These are phyloP conservation scores for Orthosia gracilis DNA, from an alignment of 2,888 invertebrate species.

Conservation along the genomic window DNA sequence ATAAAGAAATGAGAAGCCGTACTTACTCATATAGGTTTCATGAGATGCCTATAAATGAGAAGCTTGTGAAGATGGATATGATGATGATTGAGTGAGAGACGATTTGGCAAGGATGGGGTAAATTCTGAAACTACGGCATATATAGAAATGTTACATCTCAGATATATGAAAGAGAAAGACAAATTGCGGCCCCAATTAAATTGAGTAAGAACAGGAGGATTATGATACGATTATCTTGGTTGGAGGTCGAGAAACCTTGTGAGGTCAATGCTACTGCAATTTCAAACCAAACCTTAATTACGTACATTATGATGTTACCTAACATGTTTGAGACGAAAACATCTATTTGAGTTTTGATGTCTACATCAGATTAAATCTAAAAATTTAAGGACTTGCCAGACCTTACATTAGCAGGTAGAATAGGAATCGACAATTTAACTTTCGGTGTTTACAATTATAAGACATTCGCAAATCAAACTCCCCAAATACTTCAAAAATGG, in stretches of 20 bases:
- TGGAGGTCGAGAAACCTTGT: neutral
- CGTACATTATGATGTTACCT: neutral
- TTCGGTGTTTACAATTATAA: neutral
- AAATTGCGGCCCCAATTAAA: too few species aligned
- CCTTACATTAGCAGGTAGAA: neutral
- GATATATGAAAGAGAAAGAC: too few species aligned
- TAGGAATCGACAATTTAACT: conserved; percentile 14
- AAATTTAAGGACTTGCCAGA: conserved; percentile 23
- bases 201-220: too few species aligned
- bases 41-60: too few species aligned
- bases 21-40: too few species aligned
- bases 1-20: neutral
- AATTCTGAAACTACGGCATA: too few species aligned
- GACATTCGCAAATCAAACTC: neutral
- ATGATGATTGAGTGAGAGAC: too few species aligned
- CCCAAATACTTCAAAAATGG: too few species aligned
- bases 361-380: conserved; percentile 19
- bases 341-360: conserved; percentile 20
- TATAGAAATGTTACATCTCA: too few species aligned
- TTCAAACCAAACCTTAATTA: neutral
- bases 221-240: neutral
- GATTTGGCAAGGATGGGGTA: too few species aligned
- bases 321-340: conserved; percentile 4
- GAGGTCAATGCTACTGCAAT: neutral
- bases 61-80: neutral